Evolutionary conservation across 2,113 vertebrate genomes (phyloP).

Genomic region (Platysteira castanea): DNA sequence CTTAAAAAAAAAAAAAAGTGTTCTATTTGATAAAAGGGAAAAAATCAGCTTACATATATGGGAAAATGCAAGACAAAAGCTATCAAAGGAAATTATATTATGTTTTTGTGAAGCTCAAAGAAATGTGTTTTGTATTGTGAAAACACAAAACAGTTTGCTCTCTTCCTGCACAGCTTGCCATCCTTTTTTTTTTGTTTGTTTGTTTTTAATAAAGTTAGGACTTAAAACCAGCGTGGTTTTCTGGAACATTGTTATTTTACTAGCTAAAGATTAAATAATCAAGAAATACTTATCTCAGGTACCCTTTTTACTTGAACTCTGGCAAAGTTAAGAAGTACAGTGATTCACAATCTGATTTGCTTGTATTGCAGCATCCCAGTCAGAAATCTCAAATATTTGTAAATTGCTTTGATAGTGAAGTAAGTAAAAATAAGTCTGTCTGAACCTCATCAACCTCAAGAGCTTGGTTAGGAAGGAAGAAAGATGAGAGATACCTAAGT

Average conservation of each 20-base stretch:
- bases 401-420: background rate
- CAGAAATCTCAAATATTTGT: background rate
- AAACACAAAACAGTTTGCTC: slow-evolving; percentile 7
- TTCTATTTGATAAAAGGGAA: background rate
- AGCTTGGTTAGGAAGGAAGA: background rate
- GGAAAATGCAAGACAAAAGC: slow-evolving; percentile 42
- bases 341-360: background rate
- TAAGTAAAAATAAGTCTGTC: background rate
- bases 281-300: background rate
- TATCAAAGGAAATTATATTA: slow-evolving; percentile 35
- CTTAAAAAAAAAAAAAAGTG: background rate
- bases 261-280: background rate
- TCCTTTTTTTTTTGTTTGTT: background rate
- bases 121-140: background rate
- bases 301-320: background rate
- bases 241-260: background rate
- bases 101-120: slow-evolving; percentile 23
- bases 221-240: background rate
- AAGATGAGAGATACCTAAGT: background rate
- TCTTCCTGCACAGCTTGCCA: slow-evolving; percentile 34
- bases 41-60: background rate
- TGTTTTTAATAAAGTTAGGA: background rate
- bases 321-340: background rate
- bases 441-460: background rate
- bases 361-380: background rate